Base-by-base conservation (phyloP, 2,797 vertebrate species). In the Macropodus opercularis region DNA sequence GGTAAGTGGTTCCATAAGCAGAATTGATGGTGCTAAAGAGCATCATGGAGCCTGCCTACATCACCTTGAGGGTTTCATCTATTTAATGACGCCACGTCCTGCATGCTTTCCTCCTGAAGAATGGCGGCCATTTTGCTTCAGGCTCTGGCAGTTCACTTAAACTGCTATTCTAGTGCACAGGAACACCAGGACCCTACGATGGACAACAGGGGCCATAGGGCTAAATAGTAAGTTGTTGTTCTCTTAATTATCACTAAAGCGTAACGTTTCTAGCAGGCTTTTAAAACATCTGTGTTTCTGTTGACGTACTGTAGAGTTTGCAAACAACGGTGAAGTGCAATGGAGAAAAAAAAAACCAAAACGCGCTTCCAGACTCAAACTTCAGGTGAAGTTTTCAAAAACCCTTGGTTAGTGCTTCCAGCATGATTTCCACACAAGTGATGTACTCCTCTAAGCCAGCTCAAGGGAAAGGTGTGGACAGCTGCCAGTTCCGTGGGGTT, bases 1-100 rank as follows among this genome's bases (percentile, higher is more conserved):
- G 79, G 80, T 90, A 91, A 91, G 91, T 90, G 86, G 71, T 78
- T 86, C 83, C 80, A 90, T 91, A 87, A 88, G 83, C 67, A 85
- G 79, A 89, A 89, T 75, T 85, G 90, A 92, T 91, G 79, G 85
- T 72, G 57, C 62, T 63, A 53, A 75, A 79, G 80, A 84, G 73
- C 81, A 85, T 84, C 77, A 77, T 76, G 61, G 72, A 85, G 78
- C 80, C 82, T 70, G 77, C 78, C 80, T 76, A 65, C 77, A 83
- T 90, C 88, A 90, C 89, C 88, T 90, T 89, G 79, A 91, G 86
- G 83, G 81, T 82, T 71, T 80, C 71, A 78, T 89, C 80, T 51
- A 14, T 81, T 86, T 90, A 92, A 91, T 84, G 87, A 87, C 87
- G 77, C 81, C 69, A 80, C 74, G 79, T 85, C 72, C 74, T 31